Conservation (phyloP, 92 coral and sea anemone genomes). For the Heteractis magnifica region DNA sequence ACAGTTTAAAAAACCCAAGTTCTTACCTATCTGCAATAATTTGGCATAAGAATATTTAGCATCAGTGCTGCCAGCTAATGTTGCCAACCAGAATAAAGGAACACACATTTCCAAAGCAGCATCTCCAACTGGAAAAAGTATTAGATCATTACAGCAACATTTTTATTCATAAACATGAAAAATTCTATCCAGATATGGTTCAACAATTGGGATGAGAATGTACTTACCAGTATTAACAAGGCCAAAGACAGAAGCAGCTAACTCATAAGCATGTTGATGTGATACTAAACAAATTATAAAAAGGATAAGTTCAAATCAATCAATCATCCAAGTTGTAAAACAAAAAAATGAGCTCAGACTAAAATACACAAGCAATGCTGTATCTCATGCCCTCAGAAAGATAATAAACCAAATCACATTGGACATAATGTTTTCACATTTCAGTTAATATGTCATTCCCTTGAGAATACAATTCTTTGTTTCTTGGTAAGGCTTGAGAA, state of each 20-base stretch:
- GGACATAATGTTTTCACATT: no score
- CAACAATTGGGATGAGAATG: neutral
- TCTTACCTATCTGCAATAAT: slow-evolving; percentile 76
- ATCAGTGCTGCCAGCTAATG: slow-evolving; percentile 85
- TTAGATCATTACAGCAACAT: neutral
- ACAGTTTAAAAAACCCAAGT: no score
- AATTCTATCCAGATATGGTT: no score
- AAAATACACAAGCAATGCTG: no score
- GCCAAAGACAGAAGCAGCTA: slow-evolving; percentile 82
- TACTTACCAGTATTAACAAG: slow-evolving; percentile 53
- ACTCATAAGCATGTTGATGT: slow-evolving; percentile 76
- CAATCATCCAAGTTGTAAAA: neutral
- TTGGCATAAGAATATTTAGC: slow-evolving; percentile 96
- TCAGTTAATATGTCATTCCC: no score
- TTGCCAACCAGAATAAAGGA: slow-evolving; percentile 85
- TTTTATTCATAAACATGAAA: neutral
- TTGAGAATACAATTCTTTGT: no score
- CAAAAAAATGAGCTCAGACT: neutral
- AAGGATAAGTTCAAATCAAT: neutral
- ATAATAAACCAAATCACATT: no score
- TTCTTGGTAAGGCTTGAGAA: no score
- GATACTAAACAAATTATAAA: slow-evolving; percentile 60
- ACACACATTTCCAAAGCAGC: slow-evolving; percentile 83
- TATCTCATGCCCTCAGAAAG: no score
- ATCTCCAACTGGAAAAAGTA: slow-evolving; percentile 64